Evolutionary conservation across 2,797 vertebrate species (phyloP).

Genomic region (Intellagama lesueurii): DNA sequence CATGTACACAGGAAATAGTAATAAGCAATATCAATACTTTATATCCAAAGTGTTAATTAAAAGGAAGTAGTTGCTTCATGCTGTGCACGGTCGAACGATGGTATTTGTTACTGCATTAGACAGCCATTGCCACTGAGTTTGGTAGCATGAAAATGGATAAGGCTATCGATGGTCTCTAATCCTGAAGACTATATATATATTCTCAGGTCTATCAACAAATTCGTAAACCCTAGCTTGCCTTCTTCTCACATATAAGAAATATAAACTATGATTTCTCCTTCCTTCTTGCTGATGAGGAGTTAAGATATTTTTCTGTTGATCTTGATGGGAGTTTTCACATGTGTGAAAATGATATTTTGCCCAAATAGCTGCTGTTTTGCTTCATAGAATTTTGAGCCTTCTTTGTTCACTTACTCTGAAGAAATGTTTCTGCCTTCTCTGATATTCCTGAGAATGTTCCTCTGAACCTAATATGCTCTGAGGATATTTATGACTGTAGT

Average conservation of each 20-base stretch:
- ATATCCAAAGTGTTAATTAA: slow-evolving; percentile 1
- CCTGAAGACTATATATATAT: too few relatives aligned
- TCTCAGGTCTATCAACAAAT: too few relatives aligned
- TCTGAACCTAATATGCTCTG: slow-evolving; percentile 36
- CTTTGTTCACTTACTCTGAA: slow-evolving; percentile 60
- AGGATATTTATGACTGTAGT: slow-evolving; percentile 46
- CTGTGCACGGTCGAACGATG: too few relatives aligned
- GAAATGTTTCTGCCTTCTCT: slow-evolving; percentile 56
- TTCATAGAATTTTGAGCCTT: slow-evolving; percentile 9
- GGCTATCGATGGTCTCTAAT: background rate
- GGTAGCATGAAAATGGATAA: background rate
- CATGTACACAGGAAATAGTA: slow-evolving; percentile 51
- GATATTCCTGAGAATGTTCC: slow-evolving; percentile 45
- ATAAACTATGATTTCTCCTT: slow-evolving; percentile 1
- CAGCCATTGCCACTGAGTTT: too few relatives aligned
- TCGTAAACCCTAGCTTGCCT: too few relatives aligned
- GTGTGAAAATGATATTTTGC: too few relatives aligned
- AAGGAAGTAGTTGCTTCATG: background rate
- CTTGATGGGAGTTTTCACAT: too few relatives aligned
- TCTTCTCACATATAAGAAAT: background rate
- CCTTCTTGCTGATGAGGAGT: slow-evolving; percentile 21
- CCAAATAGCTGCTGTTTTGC: too few relatives aligned
- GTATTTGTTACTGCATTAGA: background rate
- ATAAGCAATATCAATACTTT: slow-evolving; percentile 40
- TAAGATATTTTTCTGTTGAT: slow-evolving; percentile 22